Conservation (phyloP, 2,113 vertebrate genomes). For the Struthidea cinerea region DNA sequence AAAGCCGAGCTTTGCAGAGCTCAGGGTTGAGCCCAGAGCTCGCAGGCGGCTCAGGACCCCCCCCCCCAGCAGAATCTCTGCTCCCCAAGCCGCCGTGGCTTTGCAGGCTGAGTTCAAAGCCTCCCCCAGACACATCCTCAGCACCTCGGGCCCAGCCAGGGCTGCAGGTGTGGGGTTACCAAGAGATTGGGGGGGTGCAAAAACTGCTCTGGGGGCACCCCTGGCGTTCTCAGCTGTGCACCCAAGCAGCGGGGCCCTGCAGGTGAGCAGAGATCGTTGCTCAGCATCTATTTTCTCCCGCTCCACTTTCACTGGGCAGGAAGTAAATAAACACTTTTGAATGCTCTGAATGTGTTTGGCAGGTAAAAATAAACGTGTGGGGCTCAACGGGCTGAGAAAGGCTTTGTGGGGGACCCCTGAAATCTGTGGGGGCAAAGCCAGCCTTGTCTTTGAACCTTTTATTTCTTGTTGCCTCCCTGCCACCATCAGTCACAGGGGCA, state of each 20-base stretch:
- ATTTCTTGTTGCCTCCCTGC: neutral
- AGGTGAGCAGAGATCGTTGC: conserved; percentile 58
- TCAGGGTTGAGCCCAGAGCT: neutral
- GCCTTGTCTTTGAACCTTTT: neutral
- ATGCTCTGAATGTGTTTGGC: neutral
- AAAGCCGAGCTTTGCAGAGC: neutral
- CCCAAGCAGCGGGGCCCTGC: conserved; percentile 1
- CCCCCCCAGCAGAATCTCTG: neutral
- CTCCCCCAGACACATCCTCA: neutral
- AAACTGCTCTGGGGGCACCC: neutral
- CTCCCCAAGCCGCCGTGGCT: neutral
- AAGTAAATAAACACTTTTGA: conserved; percentile 1
- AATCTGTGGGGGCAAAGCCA: neutral
- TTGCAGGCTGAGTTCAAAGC: neutral
- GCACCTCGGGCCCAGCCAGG: neutral
- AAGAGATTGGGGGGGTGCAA: neutral
- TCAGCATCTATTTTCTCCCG: neutral
- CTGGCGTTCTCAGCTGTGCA: conserved; percentile 3
- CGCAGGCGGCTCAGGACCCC: neutral
- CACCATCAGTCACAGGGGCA: neutral
- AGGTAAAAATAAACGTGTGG: neutral
- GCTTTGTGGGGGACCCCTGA: neutral
- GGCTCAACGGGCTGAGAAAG: neutral
- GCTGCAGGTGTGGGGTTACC: conserved; percentile 19
- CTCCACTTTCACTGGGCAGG: neutral